A percentile compares a stretch with the other conserved stretches of the same genome.
These are phyloP conservation scores for Acholoe squamosa DNA, from an alignment of 2,888 invertebrate species.

Conservation along the genomic window DNA sequence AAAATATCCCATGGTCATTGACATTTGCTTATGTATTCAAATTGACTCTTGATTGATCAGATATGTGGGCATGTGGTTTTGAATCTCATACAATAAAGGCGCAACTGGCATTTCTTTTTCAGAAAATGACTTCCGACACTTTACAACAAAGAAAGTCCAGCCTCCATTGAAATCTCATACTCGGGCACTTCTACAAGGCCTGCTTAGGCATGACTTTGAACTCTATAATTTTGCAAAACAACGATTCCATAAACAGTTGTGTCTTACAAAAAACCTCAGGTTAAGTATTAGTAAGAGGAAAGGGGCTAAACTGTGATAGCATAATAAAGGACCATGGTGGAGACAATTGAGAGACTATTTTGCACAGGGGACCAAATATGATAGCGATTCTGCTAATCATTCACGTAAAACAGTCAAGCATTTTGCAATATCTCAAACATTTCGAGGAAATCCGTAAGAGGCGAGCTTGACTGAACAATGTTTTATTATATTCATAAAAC, in stretches of 20 bases:
- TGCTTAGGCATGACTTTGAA: neutral
- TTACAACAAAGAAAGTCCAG: conserved; percentile 19
- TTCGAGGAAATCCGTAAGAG: no score
- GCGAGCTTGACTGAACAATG: no score
- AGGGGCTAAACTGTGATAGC: no score
- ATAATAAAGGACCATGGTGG: no score
- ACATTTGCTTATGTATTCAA: neutral
- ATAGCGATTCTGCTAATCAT: no score
- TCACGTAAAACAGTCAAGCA: no score
- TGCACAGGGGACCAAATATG: no score
- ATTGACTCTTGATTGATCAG: neutral
- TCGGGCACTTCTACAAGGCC: neutral
- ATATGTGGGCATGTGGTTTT: neutral
- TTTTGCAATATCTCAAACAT: no score
- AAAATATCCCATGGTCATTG: neutral
- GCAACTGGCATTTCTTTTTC: neutral
- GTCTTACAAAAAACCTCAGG: neutral
- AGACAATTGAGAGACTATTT: no score
- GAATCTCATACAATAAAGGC: neutral
- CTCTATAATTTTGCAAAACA: neutral
- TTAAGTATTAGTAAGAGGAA: neutral
- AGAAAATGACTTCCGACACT: neutral
- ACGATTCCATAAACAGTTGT: neutral
- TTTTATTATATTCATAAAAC: no score
- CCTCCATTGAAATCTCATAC: neutral